Conservation (phyloP, 1,140 invertebrate genomes). For the Penaeus indicus region DNA sequence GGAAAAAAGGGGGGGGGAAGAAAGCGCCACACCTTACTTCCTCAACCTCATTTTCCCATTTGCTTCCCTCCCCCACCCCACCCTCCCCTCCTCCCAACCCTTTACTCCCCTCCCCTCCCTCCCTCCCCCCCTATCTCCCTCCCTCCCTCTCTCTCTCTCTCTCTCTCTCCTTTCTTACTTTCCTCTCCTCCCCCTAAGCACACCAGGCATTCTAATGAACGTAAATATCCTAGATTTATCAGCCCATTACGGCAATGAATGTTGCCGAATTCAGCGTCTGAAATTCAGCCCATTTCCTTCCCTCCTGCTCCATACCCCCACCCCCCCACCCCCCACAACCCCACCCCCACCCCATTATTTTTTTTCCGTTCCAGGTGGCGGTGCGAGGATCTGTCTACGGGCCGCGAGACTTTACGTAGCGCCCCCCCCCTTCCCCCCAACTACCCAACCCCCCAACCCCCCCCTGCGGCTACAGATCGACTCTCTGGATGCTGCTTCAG, state of each 20-base stretch:
- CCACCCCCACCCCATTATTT: background rate
- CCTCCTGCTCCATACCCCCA: background rate
- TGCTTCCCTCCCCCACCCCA: background rate
- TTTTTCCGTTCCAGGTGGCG: background rate
- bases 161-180: background rate
- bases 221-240: conserved; percentile 14
- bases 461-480: no score
- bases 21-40: background rate
- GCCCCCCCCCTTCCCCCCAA: no score
- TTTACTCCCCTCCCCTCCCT: background rate
- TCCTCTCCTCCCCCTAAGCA: no score
- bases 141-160: background rate
- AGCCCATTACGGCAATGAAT: background rate
- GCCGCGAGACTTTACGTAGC: no score
- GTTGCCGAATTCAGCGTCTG: conserved; percentile 5
- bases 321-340: background rate
- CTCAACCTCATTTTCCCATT: background rate
- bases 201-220: background rate
- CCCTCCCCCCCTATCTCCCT: conserved; percentile 1
- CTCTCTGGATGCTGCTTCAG: no score
- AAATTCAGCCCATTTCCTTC: background rate
- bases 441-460: no score
- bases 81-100: conserved; percentile 3
- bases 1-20: background rate
- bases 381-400: no score